Evolutionary conservation across 2,797 vertebrate species (phyloP).

Genomic region (Merluccius polli): DNA sequence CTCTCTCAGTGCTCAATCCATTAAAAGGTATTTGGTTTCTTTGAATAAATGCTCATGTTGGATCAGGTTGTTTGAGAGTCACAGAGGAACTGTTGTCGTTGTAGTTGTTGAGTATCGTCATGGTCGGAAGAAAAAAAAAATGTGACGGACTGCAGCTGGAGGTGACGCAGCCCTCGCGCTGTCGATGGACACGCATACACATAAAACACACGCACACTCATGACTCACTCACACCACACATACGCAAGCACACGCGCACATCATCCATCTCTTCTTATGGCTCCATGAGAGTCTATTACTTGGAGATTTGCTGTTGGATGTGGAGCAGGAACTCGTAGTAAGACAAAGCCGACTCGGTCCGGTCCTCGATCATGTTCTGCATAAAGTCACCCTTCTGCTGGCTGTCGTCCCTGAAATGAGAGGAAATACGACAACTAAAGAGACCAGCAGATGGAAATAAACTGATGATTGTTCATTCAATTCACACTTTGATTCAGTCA

Average conservation of each 20-base stretch:
- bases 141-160: slow-evolving; percentile 39
- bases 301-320: slow-evolving; percentile 95
- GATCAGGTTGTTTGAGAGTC: not conserved
- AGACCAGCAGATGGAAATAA: not conserved
- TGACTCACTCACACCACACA: no score
- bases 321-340: slow-evolving; percentile 98
- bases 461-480: not conserved
- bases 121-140: slow-evolving; percentile 12
- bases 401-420: slow-evolving; percentile 79
- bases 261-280: slow-evolving; percentile 18
- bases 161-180: slow-evolving; percentile 21
- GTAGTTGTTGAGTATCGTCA: slow-evolving; percentile 17
- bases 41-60: not conserved
- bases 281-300: slow-evolving; percentile 69
- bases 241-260: slow-evolving; percentile 8
- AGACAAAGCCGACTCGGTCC: slow-evolving; percentile 94
- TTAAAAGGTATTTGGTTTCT: not conserved
- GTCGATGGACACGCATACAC: slow-evolving; percentile 13
- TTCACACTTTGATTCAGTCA: not conserved
- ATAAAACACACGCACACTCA: not conserved
- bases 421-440: not conserved
- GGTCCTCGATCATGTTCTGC: slow-evolving; percentile 96
- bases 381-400: slow-evolving; percentile 86
- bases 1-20: not conserved
- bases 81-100: not conserved